Percentiles rank a stretch among this genome's conserved stretches.
These are phyloP conservation scores for Otus sunia DNA, from an alignment of 2,113 vertebrate genomes.

Conservation along the genomic window DNA sequence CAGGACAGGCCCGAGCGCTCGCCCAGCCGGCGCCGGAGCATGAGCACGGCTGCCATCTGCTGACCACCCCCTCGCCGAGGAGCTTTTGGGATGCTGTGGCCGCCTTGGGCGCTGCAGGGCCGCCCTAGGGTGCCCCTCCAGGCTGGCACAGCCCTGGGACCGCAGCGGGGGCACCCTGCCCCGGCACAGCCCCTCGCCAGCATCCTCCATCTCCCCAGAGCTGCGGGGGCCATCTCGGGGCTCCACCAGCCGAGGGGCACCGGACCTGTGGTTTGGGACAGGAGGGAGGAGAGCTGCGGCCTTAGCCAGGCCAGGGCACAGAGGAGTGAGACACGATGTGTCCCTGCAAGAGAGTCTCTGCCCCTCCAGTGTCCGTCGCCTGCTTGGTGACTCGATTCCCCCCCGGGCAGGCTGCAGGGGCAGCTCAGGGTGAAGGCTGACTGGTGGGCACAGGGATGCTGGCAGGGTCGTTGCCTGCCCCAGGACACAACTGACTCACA, in stretches of 20 bases:
- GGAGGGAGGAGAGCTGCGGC: too few relatives aligned
- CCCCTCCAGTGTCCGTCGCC: neutral
- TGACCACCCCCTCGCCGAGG: neutral
- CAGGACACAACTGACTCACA: accelerated
- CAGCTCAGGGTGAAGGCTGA: neutral
- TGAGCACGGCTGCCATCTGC: neutral
- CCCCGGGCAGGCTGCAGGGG: accelerated
- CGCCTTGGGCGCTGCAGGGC: neutral
- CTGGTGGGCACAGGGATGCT: neutral
- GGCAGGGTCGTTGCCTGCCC: neutral
- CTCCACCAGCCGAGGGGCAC: neutral
- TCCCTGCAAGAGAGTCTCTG: neutral
- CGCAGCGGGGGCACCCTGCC: neutral
- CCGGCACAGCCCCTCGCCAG: neutral
- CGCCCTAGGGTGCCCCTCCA: too few relatives aligned
- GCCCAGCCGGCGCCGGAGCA: neutral
- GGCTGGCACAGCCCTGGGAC: neutral
- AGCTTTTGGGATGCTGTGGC: neutral
- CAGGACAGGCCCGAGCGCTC: neutral
- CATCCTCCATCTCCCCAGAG: neutral
- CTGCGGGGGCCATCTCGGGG: neutral
- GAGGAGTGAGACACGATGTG: accelerated
- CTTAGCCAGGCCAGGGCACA: neutral
- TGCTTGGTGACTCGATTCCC: neutral
- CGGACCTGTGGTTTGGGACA: accelerated